Percentiles rank a stretch among this genome's conserved stretches.
These are phyloP conservation scores for Clamator glandarius DNA, from an alignment of 2,797 vertebrate genomes.

Conservation along the genomic window DNA sequence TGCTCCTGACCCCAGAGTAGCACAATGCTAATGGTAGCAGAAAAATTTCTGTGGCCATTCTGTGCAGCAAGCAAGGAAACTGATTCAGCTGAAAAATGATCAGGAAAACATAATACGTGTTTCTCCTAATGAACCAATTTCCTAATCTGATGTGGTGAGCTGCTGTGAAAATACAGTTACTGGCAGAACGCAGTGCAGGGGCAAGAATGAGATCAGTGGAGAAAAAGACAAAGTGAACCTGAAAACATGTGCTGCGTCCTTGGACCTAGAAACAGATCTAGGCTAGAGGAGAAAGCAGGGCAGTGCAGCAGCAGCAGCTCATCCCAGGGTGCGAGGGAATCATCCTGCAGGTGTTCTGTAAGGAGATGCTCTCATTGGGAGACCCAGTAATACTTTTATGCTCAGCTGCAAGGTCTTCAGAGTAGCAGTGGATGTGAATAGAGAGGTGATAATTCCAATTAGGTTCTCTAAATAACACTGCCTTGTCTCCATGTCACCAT, in stretches of 20 bases:
- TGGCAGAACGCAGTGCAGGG: background rate
- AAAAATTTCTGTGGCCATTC: background rate
- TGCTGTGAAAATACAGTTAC: background rate
- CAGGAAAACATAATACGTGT: fast-evolving
- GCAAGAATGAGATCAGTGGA: background rate
- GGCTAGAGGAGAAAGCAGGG: background rate
- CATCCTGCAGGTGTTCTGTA: background rate
- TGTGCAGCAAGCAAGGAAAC: background rate
- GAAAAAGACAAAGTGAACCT: background rate
- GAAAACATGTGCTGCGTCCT: background rate
- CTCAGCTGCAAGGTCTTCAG: fast-evolving
- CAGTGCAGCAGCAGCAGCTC: background rate
- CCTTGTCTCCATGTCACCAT: fast-evolving
- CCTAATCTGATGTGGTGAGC: background rate
- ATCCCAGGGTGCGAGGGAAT: fast-evolving
- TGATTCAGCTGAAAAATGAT: background rate
- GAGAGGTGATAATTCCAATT: background rate
- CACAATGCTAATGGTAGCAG: background rate
- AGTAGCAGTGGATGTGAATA: background rate
- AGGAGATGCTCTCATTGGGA: background rate
- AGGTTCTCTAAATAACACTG: background rate
- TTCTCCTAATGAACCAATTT: background rate
- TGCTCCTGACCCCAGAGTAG: background rate
- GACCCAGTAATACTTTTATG: background rate
- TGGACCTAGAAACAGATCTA: background rate